Evolutionary conservation across 2,113 vertebrate species (phyloP).

Genomic region (Rhinoptilus africanus): DNA sequence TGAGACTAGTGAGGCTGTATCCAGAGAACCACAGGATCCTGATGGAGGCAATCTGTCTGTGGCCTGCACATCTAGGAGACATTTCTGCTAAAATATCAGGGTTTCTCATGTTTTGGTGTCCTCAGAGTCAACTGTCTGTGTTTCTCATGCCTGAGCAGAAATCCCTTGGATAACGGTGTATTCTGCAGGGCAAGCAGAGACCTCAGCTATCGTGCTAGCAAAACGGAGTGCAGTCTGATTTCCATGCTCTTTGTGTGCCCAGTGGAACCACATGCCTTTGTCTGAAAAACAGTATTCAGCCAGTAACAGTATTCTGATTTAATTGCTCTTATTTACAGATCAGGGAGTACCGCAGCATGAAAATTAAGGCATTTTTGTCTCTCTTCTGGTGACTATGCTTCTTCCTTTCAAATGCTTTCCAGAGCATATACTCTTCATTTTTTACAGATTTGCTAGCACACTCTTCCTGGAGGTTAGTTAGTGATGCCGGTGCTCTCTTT

Average conservation of each 20-base stretch:
- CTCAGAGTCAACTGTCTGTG: neutral
- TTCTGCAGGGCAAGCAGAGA: neutral
- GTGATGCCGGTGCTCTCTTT: neutral
- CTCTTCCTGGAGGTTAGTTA: neutral
- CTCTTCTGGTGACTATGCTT: neutral
- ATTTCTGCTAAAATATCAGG: neutral
- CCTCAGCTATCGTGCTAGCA: neutral
- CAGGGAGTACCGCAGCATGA: neutral
- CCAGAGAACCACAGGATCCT: neutral
- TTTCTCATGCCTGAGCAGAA: neutral
- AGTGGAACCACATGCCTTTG: neutral
- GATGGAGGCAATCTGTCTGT: neutral
- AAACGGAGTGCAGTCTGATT: neutral
- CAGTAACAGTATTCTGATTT: neutral
- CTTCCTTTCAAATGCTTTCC: neutral
- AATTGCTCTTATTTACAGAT: slow-evolving; percentile 18
- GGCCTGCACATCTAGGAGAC: neutral
- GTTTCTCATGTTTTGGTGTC: neutral
- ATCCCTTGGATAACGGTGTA: fast-evolving
- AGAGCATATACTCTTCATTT: neutral
- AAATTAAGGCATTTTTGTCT: neutral
- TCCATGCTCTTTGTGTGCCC: neutral
- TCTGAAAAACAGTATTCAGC: neutral
- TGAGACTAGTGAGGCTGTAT: neutral
- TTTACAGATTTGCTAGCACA: neutral